A percentile compares a stretch with the other conserved stretches of the same genome.
Conservation (phyloP, 2,113 vertebrate genomes). For the Hassar affinis region DNA sequence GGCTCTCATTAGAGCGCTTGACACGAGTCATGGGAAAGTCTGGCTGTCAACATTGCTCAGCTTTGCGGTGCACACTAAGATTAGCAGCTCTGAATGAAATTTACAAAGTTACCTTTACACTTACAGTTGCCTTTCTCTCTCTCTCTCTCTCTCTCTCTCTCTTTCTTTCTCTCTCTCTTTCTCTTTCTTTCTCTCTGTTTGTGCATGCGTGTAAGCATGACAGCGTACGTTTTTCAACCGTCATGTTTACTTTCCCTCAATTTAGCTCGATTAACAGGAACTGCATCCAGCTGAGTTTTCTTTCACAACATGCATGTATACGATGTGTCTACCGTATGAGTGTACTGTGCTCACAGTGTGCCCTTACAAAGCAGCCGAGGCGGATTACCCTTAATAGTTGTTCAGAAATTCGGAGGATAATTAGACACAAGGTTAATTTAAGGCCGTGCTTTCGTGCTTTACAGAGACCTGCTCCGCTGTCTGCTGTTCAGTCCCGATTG, state of each 20-base stretch:
- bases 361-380: constrained; percentile 44
- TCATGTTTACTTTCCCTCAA: constrained; percentile 60
- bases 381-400: constrained; percentile 51
- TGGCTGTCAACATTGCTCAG: constrained; percentile 9
- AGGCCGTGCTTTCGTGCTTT: too few relatives aligned
- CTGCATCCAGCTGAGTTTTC: constrained; percentile 53
- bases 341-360: background rate
- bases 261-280: constrained; percentile 61
- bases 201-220: background rate
- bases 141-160: too few relatives aligned
- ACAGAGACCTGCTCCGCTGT: too few relatives aligned
- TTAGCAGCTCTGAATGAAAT: constrained; percentile 22
- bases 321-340: background rate
- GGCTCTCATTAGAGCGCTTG: constrained; percentile 4
- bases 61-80: background rate
- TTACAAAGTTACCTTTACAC: background rate
- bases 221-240: constrained; percentile 16
- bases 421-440: background rate
- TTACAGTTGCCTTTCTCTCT: background rate
- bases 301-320: background rate
- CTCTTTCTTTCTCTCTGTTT: too few relatives aligned
- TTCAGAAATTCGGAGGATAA: constrained; percentile 25
- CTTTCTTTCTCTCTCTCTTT: too few relatives aligned
- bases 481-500: background rate
- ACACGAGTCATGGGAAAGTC: constrained; percentile 10